These are phyloP conservation scores for Lochmaea crataegi DNA, from an alignment of 2,888 invertebrate species.

Conservation along the genomic window DNA sequence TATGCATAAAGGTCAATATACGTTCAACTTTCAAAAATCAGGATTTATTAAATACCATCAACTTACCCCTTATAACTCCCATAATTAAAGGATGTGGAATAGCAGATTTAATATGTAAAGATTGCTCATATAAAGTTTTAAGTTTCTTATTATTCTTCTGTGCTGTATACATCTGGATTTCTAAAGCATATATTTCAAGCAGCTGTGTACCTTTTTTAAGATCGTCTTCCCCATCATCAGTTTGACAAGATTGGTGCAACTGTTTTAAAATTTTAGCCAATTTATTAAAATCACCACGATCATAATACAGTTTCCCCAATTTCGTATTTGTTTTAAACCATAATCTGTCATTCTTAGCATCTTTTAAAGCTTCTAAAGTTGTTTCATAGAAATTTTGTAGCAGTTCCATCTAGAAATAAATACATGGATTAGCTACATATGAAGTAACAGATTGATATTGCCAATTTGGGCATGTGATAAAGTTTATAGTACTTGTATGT, in stretches of 20 bases:
- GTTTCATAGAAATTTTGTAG: conserved; percentile 99
- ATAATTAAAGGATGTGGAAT: conserved; percentile 99
- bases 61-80: conserved; percentile 95
- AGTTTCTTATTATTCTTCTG: conserved; percentile 99
- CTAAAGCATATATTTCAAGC: conserved; percentile 97
- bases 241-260: conserved; percentile 96
- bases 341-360: conserved; percentile 97
- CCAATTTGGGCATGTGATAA: too few relatives aligned
- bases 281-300: conserved; percentile 93
- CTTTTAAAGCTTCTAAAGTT: conserved; percentile 91
- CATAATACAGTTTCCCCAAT: conserved; percentile 97
- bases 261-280: conserved; percentile 97
- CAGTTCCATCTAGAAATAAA: conserved; percentile 85
- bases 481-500: too few relatives aligned
- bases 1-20: too few relatives aligned
- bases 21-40: not conserved
- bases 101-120: conserved; percentile 97
- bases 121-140: conserved; percentile 96
- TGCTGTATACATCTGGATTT: conserved; percentile 99
- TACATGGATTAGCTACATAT: too few relatives aligned
- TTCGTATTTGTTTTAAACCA: conserved; percentile 99
- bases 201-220: conserved; percentile 97
- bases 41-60: not conserved
- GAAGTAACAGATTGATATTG: too few relatives aligned
- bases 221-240: conserved; percentile 98